These are phyloP conservation scores for Cydia amplana DNA, from an alignment of 1,140 invertebrate genomes.

Conservation along the genomic window DNA sequence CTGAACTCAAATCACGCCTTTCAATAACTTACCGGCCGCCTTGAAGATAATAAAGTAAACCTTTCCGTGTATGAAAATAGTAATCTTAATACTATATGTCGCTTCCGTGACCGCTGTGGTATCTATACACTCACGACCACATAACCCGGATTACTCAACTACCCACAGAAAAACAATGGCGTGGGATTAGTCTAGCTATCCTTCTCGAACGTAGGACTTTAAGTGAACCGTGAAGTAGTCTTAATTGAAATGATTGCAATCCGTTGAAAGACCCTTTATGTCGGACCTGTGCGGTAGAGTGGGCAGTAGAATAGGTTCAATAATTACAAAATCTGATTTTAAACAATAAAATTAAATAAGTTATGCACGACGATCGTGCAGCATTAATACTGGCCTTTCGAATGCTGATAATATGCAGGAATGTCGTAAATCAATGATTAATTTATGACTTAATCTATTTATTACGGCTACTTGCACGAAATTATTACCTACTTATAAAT, in stretches of 20 bases:
- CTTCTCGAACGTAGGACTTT: neutral
- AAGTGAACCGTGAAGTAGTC: neutral
- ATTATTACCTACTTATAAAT: neutral
- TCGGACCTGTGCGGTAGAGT: conserved; percentile 43
- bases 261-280: conserved; percentile 18
- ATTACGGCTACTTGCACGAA: neutral
- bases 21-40: conserved; percentile 42
- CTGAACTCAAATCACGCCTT: conserved; percentile 52
- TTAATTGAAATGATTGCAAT: conserved; percentile 10
- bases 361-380: conserved; percentile 36
- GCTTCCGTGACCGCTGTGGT: conserved; percentile 53
- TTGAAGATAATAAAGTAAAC: conserved; percentile 40
- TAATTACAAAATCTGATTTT: conserved; percentile 30
- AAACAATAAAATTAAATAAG: conserved; percentile 43
- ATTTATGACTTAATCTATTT: neutral
- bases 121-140: conserved; percentile 48
- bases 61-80: conserved; percentile 34
- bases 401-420: conserved; percentile 39
- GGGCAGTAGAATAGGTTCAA: conserved; percentile 20
- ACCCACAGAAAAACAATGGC: conserved; percentile 15
- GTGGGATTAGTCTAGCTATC: neutral
- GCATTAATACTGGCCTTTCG: conserved; percentile 38
- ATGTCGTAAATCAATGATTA: conserved; percentile 37
- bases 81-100: conserved; percentile 40
- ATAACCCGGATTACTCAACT: conserved; percentile 29